Evolutionary conservation across 2,797 vertebrate genomes (phyloP).

Genomic region (Pseudochromis fuscus): DNA sequence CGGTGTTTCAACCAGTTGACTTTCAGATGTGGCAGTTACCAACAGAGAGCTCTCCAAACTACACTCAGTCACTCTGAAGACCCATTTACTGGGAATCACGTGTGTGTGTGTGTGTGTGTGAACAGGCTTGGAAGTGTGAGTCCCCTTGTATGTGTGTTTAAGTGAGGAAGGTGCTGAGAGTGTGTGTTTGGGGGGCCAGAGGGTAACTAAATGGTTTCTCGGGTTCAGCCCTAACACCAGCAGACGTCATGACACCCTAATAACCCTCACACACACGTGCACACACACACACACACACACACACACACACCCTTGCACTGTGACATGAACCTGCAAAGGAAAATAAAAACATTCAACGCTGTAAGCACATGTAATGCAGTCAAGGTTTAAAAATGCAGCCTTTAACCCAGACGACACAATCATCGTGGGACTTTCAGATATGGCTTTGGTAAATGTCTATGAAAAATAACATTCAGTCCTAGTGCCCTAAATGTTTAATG

Average conservation of each 20-base stretch:
- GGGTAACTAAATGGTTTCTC: slow-evolving; percentile 42
- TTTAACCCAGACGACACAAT: slow-evolving; percentile 8
- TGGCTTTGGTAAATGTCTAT: background rate
- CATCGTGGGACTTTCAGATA: too few relatives aligned
- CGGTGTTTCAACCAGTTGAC: slow-evolving; percentile 25
- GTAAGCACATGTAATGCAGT: slow-evolving; percentile 19
- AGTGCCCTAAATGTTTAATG: background rate
- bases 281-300: slow-evolving; percentile 21
- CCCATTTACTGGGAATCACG: slow-evolving; percentile 57
- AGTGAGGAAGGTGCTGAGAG: slow-evolving; percentile 12
- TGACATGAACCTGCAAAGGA: slow-evolving; percentile 46
- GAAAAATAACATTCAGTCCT: background rate
- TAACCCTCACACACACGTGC: slow-evolving; percentile 38
- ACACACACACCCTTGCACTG: background rate
- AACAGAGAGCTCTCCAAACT: slow-evolving; percentile 54
- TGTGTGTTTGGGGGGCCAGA: slow-evolving; percentile 31
- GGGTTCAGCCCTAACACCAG: slow-evolving; percentile 69
- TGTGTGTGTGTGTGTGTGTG: slow-evolving; percentile 52
- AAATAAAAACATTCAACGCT: slow-evolving; percentile 36
- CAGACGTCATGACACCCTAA: slow-evolving; percentile 72
- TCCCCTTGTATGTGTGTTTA: slow-evolving; percentile 12
- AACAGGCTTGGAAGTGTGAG: background rate
- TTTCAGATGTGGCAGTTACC: slow-evolving; percentile 43
- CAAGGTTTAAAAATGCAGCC: slow-evolving; percentile 17
- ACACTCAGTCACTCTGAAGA: slow-evolving; percentile 44